Evolutionary conservation across 2,797 vertebrate species (phyloP).

Genomic region (Sebastes nivosus): DNA sequence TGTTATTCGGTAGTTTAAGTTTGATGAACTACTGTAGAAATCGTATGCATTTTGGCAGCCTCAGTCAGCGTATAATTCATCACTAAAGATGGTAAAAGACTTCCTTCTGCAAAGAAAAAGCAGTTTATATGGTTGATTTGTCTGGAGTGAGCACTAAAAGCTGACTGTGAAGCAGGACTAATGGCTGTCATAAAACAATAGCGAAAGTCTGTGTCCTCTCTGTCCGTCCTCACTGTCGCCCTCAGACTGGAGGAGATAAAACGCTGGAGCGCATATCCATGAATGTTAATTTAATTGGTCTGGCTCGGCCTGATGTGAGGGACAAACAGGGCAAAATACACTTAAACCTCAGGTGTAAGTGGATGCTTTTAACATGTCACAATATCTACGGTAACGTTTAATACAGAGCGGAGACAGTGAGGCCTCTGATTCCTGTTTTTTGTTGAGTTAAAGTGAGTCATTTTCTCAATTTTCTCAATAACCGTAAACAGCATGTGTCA

Average conservation of each 20-base stretch:
- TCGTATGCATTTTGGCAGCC: background rate
- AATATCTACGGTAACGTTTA: background rate
- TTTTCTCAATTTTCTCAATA: conserved; percentile 2
- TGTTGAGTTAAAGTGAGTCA: conserved; percentile 21
- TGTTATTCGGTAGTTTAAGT: background rate
- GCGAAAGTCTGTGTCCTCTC: conserved; percentile 60
- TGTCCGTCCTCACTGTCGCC: conserved; percentile 39
- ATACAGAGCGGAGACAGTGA: background rate
- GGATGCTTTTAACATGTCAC: conserved; percentile 21
- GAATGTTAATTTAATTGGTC: conserved; percentile 68
- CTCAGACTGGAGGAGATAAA: conserved; percentile 57
- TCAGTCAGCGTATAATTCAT: background rate
- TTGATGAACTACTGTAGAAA: background rate
- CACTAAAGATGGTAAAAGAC: background rate
- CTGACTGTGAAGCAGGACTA: conserved; percentile 46
- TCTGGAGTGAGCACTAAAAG: conserved; percentile 11
- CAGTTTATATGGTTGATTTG: conserved; percentile 34
- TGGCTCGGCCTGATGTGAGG: conserved; percentile 26
- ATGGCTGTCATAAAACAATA: conserved; percentile 69
- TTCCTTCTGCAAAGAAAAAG: conserved; percentile 10
- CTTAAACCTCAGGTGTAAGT: conserved; percentile 38
- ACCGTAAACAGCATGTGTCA: background rate
- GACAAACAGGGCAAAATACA: conserved; percentile 54
- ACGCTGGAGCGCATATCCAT: conserved; percentile 48
- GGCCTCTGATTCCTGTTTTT: conserved; percentile 19